phyloP scores from a whole-genome alignment of 30 jellyfish, hydroid and myxozoan genomes.

The Aurelia sp. region DNA sequence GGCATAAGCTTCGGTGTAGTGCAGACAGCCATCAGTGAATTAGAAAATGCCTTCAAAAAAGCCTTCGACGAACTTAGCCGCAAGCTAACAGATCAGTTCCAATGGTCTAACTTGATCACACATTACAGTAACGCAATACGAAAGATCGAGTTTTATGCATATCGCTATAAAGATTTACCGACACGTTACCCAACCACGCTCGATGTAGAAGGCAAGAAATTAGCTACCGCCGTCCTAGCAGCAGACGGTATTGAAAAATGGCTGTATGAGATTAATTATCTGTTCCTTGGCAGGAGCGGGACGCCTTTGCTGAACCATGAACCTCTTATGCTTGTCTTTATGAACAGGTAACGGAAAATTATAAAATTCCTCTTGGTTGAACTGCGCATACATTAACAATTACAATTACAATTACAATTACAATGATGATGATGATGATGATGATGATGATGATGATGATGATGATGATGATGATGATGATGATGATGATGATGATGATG shows the following conservation, averaged over 20 bases:
- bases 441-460: slow-evolving; percentile 8
- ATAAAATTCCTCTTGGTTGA: too few relatives aligned
- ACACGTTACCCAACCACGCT: slow-evolving; percentile 3
- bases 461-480: neutral
- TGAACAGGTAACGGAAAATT: neutral
- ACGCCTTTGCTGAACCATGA: slow-evolving; percentile 26
- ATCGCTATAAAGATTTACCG: slow-evolving; percentile 15
- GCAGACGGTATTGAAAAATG: slow-evolving; percentile 44
- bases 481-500: neutral
- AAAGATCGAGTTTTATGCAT: slow-evolving; percentile 28
- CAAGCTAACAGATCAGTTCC: slow-evolving; percentile 6
- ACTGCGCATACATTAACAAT: neutral
- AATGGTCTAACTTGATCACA: slow-evolving; percentile 35
- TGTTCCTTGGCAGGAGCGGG: slow-evolving; percentile 35
- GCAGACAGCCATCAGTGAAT: slow-evolving; percentile 39
- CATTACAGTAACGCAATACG: slow-evolving; percentile 27
- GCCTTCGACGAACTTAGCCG: slow-evolving; percentile 8
- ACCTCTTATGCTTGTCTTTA: slow-evolving; percentile 32
- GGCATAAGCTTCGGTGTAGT: slow-evolving; percentile 29
- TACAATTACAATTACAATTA: neutral
- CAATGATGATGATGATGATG: slow-evolving; percentile 2
- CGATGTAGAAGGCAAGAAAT: slow-evolving; percentile 18
- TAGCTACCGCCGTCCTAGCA: slow-evolving; percentile 30
- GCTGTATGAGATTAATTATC: slow-evolving; percentile 37
- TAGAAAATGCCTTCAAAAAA: slow-evolving; percentile 7